phyloP scores from a whole-genome alignment of 2,888 invertebrate genomes.

The Amiota minor region DNA sequence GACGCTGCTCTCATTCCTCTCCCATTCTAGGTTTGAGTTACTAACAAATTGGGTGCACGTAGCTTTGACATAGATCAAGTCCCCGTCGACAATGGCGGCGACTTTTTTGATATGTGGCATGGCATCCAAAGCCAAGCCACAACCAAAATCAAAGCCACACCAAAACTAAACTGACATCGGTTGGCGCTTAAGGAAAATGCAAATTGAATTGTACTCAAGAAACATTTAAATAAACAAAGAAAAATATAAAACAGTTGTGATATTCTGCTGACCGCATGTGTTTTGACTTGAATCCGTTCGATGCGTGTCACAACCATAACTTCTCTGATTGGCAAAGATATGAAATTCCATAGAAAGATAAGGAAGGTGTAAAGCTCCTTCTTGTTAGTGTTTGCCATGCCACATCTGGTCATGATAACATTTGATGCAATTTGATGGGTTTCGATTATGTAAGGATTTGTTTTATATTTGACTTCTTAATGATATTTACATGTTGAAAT shows the following conservation, averaged over 20 bases:
- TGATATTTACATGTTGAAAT: slow-evolving; percentile 1
- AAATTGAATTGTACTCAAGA: neutral
- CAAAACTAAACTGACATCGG: no score
- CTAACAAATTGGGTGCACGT: slow-evolving; percentile 51
- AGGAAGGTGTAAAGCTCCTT: no score
- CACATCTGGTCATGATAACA: slow-evolving; percentile 19
- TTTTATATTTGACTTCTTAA: neutral
- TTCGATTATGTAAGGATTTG: slow-evolving; percentile 3
- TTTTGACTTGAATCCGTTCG: no score
- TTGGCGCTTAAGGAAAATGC: neutral
- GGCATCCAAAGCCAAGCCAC: neutral
- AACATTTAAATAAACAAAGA: no score
- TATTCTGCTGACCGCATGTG: neutral
- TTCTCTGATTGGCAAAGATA: neutral
- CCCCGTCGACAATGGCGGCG: slow-evolving; percentile 27
- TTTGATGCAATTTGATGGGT: slow-evolving; percentile 23
- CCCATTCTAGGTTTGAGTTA: neutral
- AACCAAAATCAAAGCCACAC: no score
- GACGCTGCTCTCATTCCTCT: slow-evolving; percentile 24
- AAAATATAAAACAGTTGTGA: neutral
- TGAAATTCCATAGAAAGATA: neutral
- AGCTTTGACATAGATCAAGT: slow-evolving; percentile 63
- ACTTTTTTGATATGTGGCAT: slow-evolving; percentile 29
- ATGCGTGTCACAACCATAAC: neutral
- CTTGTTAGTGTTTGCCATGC: neutral